These are phyloP conservation scores for Tursiops truncatus DNA, from an alignment of 2,113 vertebrate species.

Conservation along the genomic window DNA sequence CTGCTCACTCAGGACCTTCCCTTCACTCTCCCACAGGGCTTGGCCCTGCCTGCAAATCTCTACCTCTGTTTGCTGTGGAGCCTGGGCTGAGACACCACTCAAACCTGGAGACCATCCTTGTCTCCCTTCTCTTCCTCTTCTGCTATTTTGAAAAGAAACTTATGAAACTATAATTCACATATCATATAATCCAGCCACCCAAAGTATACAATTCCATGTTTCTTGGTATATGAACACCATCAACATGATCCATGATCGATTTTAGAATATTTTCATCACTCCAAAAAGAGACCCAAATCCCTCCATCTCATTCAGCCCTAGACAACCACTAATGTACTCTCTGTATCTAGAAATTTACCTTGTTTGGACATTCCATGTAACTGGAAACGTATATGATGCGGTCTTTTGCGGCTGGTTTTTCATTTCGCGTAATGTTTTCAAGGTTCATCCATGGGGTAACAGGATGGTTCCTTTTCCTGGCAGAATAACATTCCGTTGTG, in stretches of 20 bases:
- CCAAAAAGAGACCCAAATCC: neutral
- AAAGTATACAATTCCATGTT: neutral
- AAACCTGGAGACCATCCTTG: neutral
- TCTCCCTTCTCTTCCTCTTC: neutral
- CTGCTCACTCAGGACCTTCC: neutral
- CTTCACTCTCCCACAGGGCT: rapidly evolving
- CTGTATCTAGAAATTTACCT: neutral
- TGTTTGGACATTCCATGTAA: neutral
- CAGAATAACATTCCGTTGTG: neutral
- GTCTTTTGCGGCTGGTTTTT: neutral
- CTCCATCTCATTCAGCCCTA: neutral
- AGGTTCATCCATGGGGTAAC: neutral
- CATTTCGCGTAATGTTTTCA: neutral
- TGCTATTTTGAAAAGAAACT: neutral
- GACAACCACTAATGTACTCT: neutral
- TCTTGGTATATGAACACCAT: neutral
- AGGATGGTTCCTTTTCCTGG: neutral
- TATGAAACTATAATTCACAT: neutral
- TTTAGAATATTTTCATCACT: neutral
- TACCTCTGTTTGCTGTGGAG: neutral
- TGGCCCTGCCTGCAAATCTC: too few species aligned
- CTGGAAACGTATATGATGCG: neutral
- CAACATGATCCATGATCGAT: neutral
- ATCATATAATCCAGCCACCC: neutral
- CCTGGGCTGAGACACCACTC: neutral